Conservation (phyloP, 2,797 vertebrate species). For the Enteromius paludinosus region DNA sequence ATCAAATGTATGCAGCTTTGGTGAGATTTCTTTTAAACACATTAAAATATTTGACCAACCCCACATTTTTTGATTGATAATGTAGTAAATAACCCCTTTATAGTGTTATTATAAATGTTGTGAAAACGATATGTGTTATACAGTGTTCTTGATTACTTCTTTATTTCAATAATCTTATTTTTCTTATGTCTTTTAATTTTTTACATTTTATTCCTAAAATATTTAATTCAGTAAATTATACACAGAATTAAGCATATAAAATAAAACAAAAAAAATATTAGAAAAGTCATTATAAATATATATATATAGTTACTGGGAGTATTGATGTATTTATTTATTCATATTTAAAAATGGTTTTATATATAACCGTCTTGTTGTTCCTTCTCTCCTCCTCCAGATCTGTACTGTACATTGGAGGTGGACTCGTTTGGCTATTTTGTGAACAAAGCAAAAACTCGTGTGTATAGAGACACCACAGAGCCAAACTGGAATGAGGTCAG, state of each 20-base stretch:
- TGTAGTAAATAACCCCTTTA: neutral
- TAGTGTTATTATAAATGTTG: neutral
- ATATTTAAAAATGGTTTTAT: neutral
- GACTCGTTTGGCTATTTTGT: constrained; percentile 98
- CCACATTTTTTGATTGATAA: neutral
- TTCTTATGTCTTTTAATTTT: neutral
- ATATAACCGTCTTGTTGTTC: neutral
- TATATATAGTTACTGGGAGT: neutral
- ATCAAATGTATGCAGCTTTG: neutral
- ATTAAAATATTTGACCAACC: neutral
- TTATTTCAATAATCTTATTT: neutral
- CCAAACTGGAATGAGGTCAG: constrained; percentile 98
- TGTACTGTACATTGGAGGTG: constrained; percentile 96
- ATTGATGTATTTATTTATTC: neutral
- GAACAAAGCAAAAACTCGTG: constrained; percentile 97
- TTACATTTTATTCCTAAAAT: neutral
- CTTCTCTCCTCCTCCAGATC: constrained; percentile 76
- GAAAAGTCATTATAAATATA: neutral
- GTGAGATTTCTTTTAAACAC: neutral
- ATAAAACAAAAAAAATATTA: neutral
- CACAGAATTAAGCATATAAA: neutral
- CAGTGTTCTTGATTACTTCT: neutral
- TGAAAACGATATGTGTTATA: neutral
- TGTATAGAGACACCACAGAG: constrained; percentile 94
- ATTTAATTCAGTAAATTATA: neutral